phyloP scores from a whole-genome alignment of 2,113 vertebrate species.

The Macquaria ambigua region DNA sequence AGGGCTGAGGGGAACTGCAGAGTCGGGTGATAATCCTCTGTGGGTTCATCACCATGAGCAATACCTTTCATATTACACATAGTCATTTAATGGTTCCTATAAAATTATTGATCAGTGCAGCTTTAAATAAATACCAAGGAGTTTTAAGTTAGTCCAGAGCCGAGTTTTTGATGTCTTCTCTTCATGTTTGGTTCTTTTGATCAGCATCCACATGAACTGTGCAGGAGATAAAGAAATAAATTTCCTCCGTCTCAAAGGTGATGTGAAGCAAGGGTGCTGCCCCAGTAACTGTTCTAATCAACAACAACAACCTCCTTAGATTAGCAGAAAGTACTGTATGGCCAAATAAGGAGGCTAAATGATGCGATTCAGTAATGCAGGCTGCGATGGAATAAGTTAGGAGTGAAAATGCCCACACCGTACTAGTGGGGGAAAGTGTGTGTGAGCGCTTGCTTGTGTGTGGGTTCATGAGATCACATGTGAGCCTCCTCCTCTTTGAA shows the following conservation, averaged over 20 bases:
- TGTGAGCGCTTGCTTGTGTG: constrained; percentile 17
- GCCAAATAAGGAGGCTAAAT: not conserved
- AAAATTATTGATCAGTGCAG: not conserved
- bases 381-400: not conserved
- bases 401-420: constrained; percentile 6
- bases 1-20: too few relatives aligned
- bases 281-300: constrained; percentile 22
- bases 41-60: too few relatives aligned
- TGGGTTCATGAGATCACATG: constrained; percentile 53
- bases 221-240: constrained; percentile 7
- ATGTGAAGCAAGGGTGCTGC: constrained; percentile 14
- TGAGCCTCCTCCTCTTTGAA: constrained; percentile 64
- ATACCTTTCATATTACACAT: too few relatives aligned
- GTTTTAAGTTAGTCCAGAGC: not conserved
- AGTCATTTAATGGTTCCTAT: too few relatives aligned
- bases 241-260: constrained; percentile 1
- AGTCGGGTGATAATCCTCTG: too few relatives aligned
- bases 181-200: not conserved
- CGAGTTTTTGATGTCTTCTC: not conserved
- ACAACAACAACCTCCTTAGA: constrained; percentile 21
- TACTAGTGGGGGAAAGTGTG: constrained; percentile 14
- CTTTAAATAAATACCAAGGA: not conserved
- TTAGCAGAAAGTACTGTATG: not conserved
- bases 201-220: constrained; percentile 17
- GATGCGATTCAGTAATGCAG: not conserved